Evolutionary conservation across 2,113 vertebrate species (phyloP), one percentile per base, ranked within the genome.

Genomic region (Petrocephalus microphthalmus): DNA sequence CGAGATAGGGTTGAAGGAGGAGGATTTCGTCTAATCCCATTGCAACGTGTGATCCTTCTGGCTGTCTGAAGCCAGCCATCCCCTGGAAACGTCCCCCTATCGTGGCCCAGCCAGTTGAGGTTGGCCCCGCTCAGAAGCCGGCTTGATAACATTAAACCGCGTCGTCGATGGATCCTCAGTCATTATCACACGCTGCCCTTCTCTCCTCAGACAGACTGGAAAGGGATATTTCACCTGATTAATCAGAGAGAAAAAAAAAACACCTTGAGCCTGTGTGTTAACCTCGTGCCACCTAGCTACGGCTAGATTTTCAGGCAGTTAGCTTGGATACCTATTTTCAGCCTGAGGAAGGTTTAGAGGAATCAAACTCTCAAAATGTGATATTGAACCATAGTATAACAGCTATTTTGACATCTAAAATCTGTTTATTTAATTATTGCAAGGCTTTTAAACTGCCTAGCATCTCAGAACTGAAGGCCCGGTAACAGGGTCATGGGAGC

Each of bases 11-110:
- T 91, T 91, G 91, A 90, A 93, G 92, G 90, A 91, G 92, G 92
- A 92, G 88, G 93, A 90, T 90, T 89, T 92, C 92, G 91, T 92
- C 91, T 93, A 92, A 92, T 95, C 60, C 84, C 93, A 91, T 91
- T 92, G 90, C 93, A 92, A 90, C 90, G 91, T 91, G 90, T 93
- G 85, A 93, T 93, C 92, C 91, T 91, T 90, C 87, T 87, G 91
- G 53, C 78, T 25, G 37, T 29, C 53, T 53, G 37, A 29, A n/a
- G 52, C 87, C 33, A 60, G 92, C 90, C 92, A 90, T 88, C 86
- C 89, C 89, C 53, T 90, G 91, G 93, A 94, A 91, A 90, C 13
- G 47, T 88, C 87, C 89, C 89, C 25, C 84, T 54, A 89, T 91
- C 74, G 47, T 90, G 90, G 87, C 88, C 89, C 90, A 88, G 71